These are phyloP conservation scores for Manacus vitellinus DNA, from an alignment of 2,113 vertebrate species.

Conservation along the genomic window DNA sequence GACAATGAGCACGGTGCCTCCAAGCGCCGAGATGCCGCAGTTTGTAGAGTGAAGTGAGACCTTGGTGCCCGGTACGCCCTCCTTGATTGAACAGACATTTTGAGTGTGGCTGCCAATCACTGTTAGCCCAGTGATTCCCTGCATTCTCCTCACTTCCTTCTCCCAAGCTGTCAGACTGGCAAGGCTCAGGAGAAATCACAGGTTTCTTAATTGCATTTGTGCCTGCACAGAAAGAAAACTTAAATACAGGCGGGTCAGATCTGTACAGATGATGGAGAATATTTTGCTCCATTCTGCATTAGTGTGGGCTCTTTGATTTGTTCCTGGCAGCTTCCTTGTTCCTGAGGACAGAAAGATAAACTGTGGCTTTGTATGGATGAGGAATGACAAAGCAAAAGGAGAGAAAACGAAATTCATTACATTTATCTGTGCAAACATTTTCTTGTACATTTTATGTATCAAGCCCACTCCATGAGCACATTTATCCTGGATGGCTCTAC, in stretches of 20 bases:
- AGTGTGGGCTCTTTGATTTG: slow-evolving; percentile 3
- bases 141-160: slow-evolving; percentile 36
- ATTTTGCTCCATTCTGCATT: neutral
- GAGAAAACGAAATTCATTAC: neutral
- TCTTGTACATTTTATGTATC: neutral
- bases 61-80: neutral
- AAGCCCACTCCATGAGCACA: neutral
- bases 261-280: slow-evolving; percentile 7
- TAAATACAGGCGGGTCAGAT: slow-evolving; percentile 22
- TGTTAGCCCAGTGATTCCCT: slow-evolving; percentile 27
- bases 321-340: slow-evolving; percentile 18
- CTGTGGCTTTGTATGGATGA: neutral
- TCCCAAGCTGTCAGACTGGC: slow-evolving; percentile 61
- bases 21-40: neutral
- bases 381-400: neutral
- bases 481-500: neutral
- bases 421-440: neutral
- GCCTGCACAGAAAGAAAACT: slow-evolving; percentile 17
- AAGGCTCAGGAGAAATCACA: slow-evolving; percentile 61
- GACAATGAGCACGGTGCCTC: slow-evolving; percentile 17
- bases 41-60: slow-evolving; percentile 45
- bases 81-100: slow-evolving; percentile 53
- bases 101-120: neutral
- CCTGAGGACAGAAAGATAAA: slow-evolving; percentile 19
- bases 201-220: slow-evolving; percentile 65